A percentile compares a stretch with the other conserved stretches of the same genome.
Evolutionary conservation across 2,113 vertebrate genomes (phyloP).

Genomic region (Odontophorus gujanensis): DNA sequence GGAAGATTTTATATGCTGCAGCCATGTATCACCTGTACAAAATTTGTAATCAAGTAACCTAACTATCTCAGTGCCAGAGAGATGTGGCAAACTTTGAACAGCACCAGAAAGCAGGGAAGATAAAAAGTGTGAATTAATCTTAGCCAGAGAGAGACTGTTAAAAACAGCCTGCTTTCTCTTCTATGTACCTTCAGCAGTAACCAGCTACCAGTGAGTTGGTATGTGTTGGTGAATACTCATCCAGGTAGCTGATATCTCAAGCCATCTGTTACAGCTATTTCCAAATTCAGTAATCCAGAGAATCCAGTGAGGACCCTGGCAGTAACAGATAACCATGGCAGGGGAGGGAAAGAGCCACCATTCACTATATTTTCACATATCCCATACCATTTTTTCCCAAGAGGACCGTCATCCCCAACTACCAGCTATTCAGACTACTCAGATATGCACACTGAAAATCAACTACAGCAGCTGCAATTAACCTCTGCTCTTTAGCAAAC

Average conservation of each 20-base stretch:
- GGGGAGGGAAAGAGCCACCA: neutral
- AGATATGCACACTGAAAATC: neutral
- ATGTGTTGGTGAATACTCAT: neutral
- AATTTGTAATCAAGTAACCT: neutral
- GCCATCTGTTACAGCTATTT: conserved; percentile 15
- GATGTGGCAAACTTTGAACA: conserved; percentile 4
- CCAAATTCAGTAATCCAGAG: neutral
- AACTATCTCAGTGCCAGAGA: neutral
- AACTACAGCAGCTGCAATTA: neutral
- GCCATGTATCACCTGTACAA: neutral
- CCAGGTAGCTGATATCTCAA: conserved; percentile 15
- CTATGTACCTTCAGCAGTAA: neutral
- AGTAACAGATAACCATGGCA: neutral
- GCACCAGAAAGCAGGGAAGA: conserved; percentile 5
- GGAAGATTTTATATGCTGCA: neutral
- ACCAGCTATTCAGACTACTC: neutral
- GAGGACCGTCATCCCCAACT: neutral
- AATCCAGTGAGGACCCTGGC: neutral
- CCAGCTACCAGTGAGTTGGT: neutral
- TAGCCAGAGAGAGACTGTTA: conserved; percentile 2
- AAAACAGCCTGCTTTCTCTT: conserved; percentile 4
- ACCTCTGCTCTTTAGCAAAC: neutral
- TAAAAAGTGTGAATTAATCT: conserved; percentile 36
- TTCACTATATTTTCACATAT: neutral
- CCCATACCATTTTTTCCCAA: neutral